Evolutionary conservation across 2,888 invertebrate species (phyloP).

Genomic region (Erebia palarica): DNA sequence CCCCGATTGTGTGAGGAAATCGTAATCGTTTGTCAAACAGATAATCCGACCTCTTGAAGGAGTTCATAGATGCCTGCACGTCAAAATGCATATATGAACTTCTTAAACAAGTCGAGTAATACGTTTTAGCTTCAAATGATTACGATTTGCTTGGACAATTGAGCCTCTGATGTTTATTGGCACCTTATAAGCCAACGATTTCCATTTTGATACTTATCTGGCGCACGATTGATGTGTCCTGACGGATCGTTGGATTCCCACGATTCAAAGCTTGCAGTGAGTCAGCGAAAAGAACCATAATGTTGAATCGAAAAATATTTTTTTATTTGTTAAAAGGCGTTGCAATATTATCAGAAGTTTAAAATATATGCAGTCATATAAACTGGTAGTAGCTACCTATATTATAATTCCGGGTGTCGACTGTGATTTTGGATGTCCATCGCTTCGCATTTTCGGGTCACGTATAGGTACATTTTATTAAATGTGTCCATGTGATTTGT

Average conservation of each 20-base stretch:
- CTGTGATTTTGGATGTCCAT: neutral
- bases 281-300: conserved; percentile 32
- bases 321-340: neutral
- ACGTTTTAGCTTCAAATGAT: no score
- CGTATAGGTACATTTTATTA: neutral
- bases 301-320: conserved; percentile 10
- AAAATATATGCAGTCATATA: neutral
- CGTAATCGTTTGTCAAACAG: no score
- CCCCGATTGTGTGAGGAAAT: no score
- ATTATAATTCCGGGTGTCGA: neutral
- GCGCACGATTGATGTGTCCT: conserved; percentile 24
- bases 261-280: conserved; percentile 39
- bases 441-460: neutral
- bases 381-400: no score
- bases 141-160: no score
- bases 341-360: conserved; percentile 1
- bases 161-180: conserved; percentile 36
- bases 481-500: neutral
- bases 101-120: no score
- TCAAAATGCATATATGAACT: no score
- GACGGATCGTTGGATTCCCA: conserved; percentile 39
- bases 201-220: conserved; percentile 37
- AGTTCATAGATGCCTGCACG: no score
- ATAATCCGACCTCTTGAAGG: no score
- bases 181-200: conserved; percentile 41